Conservation (phyloP, 1,140 invertebrate genomes). For the Dufourea novaeangliae region DNA sequence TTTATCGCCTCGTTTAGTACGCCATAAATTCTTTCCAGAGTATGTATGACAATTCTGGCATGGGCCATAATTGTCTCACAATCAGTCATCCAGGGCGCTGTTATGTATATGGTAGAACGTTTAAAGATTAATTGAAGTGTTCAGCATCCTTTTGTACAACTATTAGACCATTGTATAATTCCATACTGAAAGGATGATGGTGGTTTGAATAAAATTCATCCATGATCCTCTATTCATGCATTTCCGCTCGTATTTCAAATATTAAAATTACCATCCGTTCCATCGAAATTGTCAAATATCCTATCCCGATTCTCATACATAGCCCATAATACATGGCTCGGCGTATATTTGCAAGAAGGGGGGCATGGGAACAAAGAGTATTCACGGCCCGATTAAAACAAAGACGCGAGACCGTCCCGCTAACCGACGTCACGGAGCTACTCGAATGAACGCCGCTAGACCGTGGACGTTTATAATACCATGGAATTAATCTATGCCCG, state of each 20-base stretch:
- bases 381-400: constrained; percentile 74
- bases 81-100: too few species aligned
- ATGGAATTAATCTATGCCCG: constrained; percentile 80
- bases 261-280: not conserved
- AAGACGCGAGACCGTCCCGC: constrained; percentile 67
- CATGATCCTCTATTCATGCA: too few species aligned
- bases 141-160: too few species aligned
- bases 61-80: too few species aligned
- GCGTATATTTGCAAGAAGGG: constrained; percentile 2
- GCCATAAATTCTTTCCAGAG: too few species aligned
- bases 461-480: constrained; percentile 69
- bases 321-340: not conserved
- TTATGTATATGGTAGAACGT: too few species aligned
- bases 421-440: constrained; percentile 45
- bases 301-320: not conserved
- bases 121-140: too few species aligned
- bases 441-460: constrained; percentile 59
- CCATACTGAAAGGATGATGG: not conserved
- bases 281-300: not conserved
- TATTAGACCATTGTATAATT: not conserved
- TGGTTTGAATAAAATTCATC: not conserved
- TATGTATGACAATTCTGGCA: too few species aligned
- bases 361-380: constrained; percentile 51
- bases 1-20: too few species aligned
- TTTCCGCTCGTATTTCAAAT: too few species aligned